Evolutionary conservation across 2,797 vertebrate species (phyloP), one percentile per base, ranked within the genome.

Genomic region (Neoniphon sammara): DNA sequence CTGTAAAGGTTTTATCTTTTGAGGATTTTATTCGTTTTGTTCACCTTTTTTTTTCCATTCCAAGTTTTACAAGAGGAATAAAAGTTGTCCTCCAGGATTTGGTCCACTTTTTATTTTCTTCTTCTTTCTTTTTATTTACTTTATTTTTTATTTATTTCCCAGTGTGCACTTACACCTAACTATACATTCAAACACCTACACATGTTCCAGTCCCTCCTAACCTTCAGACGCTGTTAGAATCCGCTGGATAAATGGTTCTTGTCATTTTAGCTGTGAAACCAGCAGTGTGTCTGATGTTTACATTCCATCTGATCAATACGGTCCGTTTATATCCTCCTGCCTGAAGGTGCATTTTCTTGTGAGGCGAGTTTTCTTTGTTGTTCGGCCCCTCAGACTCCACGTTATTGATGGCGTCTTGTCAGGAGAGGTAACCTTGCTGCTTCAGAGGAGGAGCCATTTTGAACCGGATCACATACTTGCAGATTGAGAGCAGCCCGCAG

Each of bases 51-150:
- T 75, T 82, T 87, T 61, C 23, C 77, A 66, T 79, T 75, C 70
- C 61, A 73, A 34, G 66, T 85, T 92, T 90, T 86, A 80, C 75
- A 85, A 81, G 80, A 90, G 73, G 78, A 93, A 93, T 93, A 93
- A 93, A 93, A 47, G 78, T 77, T 86, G 81, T 86, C 82, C 75
- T 88, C 67, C 76, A 82, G 78, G 75, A 73, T 73, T 78, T 72
- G 46, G 64, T 65, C 46, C 66, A 59, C 61, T 75, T 61, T 77
- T 70, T 44, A 23, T 27, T 15, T 25, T 17, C 20, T 25, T n/a
- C n/a, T n/a, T n/a, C n/a, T n/a, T n/a, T n/a, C n/a, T n/a, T n/a
- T n/a, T n/a, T n/a, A n/a, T n/a, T n/a, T n/a, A n/a, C n/a, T n/a
- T n/a, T n/a, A n/a, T 36, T 30, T 56, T 56, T 83, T 55, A 42